These are phyloP conservation scores for Xiphophorus birchmanni DNA, from an alignment of 2,797 vertebrate genomes.

Conservation along the genomic window DNA sequence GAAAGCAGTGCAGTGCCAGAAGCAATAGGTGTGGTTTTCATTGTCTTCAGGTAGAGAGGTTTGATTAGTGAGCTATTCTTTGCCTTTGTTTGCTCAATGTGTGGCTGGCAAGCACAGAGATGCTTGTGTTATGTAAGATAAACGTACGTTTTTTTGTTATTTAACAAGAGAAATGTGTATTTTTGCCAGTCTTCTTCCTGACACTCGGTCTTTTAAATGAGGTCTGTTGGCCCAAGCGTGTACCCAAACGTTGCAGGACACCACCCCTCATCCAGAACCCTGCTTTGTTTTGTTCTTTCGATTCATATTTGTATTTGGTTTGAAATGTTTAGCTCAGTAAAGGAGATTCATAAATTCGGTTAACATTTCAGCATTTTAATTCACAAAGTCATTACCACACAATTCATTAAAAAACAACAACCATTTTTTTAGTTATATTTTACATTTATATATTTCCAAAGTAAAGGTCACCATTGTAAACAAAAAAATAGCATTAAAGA, in stretches of 20 bases:
- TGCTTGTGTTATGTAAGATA: not conserved
- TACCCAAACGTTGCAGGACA: too few relatives aligned
- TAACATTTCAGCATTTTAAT: not conserved
- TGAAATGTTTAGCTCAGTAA: not conserved
- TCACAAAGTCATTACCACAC: not conserved
- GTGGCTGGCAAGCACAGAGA: not conserved
- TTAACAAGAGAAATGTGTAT: not conserved
- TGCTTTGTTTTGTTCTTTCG: not conserved
- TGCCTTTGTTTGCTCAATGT: not conserved
- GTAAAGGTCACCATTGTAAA: constrained; percentile 8
- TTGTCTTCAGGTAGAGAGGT: not conserved
- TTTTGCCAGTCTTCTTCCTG: not conserved
- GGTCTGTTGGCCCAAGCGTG: too few relatives aligned
- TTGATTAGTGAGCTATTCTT: not conserved
- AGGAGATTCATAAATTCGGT: not conserved
- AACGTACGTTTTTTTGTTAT: not conserved
- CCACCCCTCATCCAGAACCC: too few relatives aligned
- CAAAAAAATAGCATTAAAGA: constrained; percentile 14
- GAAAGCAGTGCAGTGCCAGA: not conserved
- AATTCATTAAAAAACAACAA: not conserved
- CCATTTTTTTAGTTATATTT: not conserved
- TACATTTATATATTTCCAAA: not conserved
- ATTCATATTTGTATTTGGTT: not conserved
- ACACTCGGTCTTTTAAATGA: too few relatives aligned
- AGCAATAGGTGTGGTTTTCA: not conserved